These are phyloP conservation scores for Drosophila pachea DNA, from an alignment of 1,140 invertebrate genomes.

Conservation along the genomic window DNA sequence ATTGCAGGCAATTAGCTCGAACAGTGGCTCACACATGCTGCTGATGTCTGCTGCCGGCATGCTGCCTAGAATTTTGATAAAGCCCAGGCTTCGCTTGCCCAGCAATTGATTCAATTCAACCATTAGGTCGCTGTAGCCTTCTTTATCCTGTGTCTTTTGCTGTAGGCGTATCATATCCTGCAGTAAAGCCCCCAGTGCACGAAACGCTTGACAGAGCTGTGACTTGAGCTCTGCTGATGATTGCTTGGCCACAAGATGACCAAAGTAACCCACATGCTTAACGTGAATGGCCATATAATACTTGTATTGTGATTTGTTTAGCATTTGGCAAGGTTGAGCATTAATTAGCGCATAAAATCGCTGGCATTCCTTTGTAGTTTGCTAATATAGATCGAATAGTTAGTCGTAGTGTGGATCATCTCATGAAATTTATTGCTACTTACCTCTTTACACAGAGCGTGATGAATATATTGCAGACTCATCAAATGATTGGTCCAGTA, in stretches of 20 bases:
- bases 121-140: conserved; percentile 22
- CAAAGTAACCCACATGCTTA: conserved; percentile 36
- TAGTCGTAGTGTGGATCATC: neutral
- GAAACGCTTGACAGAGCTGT: conserved; percentile 28
- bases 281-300: conserved; percentile 57
- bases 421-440: neutral
- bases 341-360: conserved; percentile 46
- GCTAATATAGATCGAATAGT: conserved; percentile 8
- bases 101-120: conserved; percentile 46
- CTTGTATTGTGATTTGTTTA: conserved; percentile 38
- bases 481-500: conserved; percentile 52
- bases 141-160: neutral
- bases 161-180: conserved; percentile 27
- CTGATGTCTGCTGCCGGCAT: conserved; percentile 18
- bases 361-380: conserved; percentile 27
- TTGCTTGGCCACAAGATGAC: conserved; percentile 26
- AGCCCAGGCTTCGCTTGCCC: conserved; percentile 27
- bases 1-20: conserved; percentile 25
- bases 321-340: conserved; percentile 34
- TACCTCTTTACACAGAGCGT: conserved; percentile 47
- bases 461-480: conserved; percentile 54
- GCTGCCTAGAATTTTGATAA: conserved; percentile 26
- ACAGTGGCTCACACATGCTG: conserved; percentile 39
- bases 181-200: conserved; percentile 42
- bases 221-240: neutral